Conservation (phyloP, 2,797 vertebrate genomes). For the Pyrocephalus nanus region DNA sequence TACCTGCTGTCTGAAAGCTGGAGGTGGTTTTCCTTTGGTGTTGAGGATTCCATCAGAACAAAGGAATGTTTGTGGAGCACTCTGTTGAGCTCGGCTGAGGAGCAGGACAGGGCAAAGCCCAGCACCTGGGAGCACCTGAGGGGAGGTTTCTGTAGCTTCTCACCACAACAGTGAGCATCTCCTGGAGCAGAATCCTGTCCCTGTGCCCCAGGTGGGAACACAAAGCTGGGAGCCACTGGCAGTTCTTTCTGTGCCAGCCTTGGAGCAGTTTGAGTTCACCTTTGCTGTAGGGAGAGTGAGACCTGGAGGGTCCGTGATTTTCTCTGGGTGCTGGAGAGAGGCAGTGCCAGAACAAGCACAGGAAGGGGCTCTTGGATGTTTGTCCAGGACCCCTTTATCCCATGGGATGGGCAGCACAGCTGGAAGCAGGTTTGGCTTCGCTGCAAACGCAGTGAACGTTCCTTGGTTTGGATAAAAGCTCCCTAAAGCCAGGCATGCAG, state of each 20-base stretch:
- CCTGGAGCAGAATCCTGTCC: background rate
- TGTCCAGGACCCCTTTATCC: background rate
- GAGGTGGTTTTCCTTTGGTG: background rate
- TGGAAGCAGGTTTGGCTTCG: background rate
- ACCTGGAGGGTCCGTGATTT: background rate
- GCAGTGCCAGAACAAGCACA: background rate
- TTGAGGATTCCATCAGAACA: background rate
- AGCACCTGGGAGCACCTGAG: background rate
- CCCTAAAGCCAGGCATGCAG: background rate
- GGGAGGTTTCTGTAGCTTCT: background rate
- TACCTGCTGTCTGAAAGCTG: background rate
- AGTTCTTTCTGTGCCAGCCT: background rate
- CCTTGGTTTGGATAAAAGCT: background rate
- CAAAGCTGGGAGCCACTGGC: background rate
- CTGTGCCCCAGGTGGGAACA: background rate
- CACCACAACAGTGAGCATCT: background rate
- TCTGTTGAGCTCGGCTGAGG: background rate
- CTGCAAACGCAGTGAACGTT: background rate
- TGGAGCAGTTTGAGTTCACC: background rate
- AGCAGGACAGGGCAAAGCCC: background rate
- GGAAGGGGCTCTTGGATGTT: background rate
- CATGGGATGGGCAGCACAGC: rapidly evolving
- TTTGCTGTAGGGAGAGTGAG: background rate
- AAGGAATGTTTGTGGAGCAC: background rate
- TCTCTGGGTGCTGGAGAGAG: background rate